Conservation (phyloP, 2,113 vertebrate species). For the Cepphus grylle region DNA sequence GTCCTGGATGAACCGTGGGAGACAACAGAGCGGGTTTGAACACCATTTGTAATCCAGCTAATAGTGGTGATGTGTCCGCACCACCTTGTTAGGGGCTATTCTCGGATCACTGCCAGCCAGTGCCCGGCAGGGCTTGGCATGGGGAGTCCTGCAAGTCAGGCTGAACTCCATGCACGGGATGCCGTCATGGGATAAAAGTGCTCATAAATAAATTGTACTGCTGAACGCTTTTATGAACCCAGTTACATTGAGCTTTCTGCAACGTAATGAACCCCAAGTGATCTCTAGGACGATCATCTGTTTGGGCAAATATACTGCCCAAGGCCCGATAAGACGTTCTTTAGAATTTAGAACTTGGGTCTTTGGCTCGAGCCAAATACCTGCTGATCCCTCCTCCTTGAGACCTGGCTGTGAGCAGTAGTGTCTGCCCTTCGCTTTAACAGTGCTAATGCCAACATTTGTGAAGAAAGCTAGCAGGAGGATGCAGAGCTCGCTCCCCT, state of each 20-base stretch:
- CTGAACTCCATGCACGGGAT: background rate
- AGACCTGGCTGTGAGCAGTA: background rate
- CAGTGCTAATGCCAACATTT: background rate
- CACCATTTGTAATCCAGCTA: background rate
- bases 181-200: background rate
- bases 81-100: background rate
- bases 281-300: background rate
- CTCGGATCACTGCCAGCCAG: background rate
- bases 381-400: background rate
- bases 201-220: background rate
- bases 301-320: background rate
- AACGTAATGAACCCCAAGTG: background rate
- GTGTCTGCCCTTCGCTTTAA: background rate
- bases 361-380: background rate
- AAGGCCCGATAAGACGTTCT: rapidly evolving
- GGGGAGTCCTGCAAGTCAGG: background rate
- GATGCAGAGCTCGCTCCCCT: background rate
- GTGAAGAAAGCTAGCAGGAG: background rate
- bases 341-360: background rate
- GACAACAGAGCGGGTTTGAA: background rate
- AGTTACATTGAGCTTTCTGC: background rate
- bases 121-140: background rate
- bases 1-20: background rate
- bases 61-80: background rate
- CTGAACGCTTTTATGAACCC: background rate